Percentiles rank a stretch among this genome's conserved stretches.
phyloP scores from a whole-genome alignment of 2,113 vertebrate species.

The Periophthalmus modestus region DNA sequence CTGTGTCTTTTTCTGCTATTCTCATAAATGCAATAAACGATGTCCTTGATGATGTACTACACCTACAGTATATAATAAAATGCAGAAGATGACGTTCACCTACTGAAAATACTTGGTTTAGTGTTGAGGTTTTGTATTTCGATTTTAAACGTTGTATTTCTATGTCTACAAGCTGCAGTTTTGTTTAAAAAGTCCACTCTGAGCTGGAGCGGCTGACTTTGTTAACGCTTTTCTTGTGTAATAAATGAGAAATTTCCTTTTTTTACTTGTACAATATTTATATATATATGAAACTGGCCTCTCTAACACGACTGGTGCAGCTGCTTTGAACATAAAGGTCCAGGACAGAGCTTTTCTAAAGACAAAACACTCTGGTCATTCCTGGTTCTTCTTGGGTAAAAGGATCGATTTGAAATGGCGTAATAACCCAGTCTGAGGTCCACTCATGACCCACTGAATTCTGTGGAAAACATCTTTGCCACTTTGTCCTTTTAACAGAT shows the following conservation, averaged over 20 bases:
- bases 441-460: neutral
- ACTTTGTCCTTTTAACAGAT: neutral
- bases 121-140: conserved; percentile 2
- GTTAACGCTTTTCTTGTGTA: conserved; percentile 21
- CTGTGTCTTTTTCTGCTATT: conserved; percentile 35
- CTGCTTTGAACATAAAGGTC: too few species aligned
- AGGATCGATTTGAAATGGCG: neutral
- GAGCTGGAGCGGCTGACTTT: neutral
- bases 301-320: neutral
- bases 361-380: neutral
- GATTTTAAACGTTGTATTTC: neutral
- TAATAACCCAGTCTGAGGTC: neutral
- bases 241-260: conserved; percentile 47
- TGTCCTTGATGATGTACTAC: conserved; percentile 5
- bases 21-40: conserved; percentile 42
- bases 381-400: neutral
- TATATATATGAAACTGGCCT: neutral
- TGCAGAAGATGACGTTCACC: neutral
- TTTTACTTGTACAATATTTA: neutral
- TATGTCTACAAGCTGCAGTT: neutral
- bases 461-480: too few species aligned
- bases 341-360: neutral
- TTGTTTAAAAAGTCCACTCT: conserved; percentile 3
- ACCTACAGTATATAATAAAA: neutral
- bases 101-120: neutral